Conservation (phyloP, 1,140 invertebrate species). For the Musca vetustissima region DNA sequence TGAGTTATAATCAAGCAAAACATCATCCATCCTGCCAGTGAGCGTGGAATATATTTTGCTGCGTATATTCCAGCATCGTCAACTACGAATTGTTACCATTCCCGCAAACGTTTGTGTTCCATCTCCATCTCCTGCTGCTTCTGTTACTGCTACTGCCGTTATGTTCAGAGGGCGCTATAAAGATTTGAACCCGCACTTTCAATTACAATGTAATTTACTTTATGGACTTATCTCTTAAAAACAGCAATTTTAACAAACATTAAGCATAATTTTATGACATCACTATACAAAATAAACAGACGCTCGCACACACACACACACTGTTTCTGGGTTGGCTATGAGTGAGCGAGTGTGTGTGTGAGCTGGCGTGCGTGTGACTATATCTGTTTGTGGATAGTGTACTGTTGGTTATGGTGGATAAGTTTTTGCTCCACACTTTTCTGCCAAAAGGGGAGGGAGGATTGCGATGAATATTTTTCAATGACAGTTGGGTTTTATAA, state of each 20-base stretch:
- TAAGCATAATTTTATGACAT: constrained; percentile 37
- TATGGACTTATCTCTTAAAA: constrained; percentile 41
- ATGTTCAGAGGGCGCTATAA: neutral
- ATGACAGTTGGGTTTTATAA: no score
- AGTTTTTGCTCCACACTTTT: no score
- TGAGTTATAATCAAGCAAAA: no score
- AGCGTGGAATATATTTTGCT: no score
- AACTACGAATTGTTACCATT: neutral
- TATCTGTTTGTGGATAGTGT: no score
- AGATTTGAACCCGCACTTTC: constrained; percentile 30
- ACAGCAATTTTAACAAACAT: constrained; percentile 37
- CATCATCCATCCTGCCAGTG: no score
- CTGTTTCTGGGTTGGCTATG: no score
- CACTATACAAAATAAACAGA: constrained; percentile 25
- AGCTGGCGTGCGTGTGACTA: no score
- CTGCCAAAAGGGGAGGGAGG: no score
- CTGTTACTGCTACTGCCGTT: neutral
- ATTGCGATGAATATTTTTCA: no score
- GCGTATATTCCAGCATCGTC: neutral
- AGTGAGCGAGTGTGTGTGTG: no score
- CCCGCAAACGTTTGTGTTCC: neutral
- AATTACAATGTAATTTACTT: constrained; percentile 46
- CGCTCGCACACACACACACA: neutral
- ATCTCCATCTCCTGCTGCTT: neutral
- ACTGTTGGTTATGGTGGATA: no score